phyloP scores from a whole-genome alignment of 2,888 invertebrate species.

The Eledona agricola region DNA sequence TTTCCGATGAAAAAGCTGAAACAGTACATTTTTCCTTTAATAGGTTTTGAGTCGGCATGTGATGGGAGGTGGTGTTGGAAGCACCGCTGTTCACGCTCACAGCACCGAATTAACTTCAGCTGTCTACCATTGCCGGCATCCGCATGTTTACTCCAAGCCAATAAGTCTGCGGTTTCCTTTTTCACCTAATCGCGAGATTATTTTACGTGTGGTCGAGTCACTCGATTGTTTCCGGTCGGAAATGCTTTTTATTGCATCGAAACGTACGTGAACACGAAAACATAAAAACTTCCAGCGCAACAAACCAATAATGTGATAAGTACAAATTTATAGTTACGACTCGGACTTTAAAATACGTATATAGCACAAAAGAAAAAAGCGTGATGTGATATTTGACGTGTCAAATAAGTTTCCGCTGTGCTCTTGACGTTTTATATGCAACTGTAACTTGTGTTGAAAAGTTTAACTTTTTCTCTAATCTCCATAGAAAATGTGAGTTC shows the following conservation, averaged over 20 bases:
- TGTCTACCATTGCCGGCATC: constrained; percentile 25
- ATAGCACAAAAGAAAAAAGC: no score
- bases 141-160: constrained; percentile 18
- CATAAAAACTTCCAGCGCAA: no score
- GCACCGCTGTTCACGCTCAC: constrained; percentile 19
- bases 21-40: constrained; percentile 12
- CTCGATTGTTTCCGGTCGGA: constrained; percentile 22
- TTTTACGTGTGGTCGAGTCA: constrained; percentile 19
- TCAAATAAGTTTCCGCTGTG: no score
- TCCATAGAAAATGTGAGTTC: no score
- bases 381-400: no score
- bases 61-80: constrained; percentile 6
- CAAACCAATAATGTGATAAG: no score
- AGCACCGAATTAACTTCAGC: constrained; percentile 20
- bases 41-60: constrained; percentile 15
- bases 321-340: no score
- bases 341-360: no score
- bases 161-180: constrained; percentile 17
- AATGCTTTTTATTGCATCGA: constrained; percentile 17
- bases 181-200: constrained; percentile 23
- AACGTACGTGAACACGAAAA: constrained; percentile 21
- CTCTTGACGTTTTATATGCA: no score
- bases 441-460: no score
- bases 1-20: constrained; percentile 1
- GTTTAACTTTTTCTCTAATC: no score